These are phyloP conservation scores for Pomatorhinus ruficollis DNA, from an alignment of 2,113 vertebrate species.

Conservation along the genomic window DNA sequence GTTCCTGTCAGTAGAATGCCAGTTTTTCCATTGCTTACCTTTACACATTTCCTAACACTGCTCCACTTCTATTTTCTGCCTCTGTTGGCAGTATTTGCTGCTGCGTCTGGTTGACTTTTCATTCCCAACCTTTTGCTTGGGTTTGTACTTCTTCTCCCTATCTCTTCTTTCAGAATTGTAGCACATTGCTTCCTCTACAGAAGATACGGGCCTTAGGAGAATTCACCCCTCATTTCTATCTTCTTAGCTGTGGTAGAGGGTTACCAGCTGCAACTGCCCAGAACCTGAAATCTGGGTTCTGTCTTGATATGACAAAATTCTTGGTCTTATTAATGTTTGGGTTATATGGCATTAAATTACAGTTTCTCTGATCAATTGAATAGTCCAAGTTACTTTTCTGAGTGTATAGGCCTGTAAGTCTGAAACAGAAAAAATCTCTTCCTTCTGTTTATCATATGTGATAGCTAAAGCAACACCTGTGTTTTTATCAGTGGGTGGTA, in stretches of 20 bases:
- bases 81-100: not conserved
- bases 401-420: not conserved
- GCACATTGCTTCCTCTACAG: not conserved
- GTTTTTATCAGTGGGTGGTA: not conserved
- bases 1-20: not conserved
- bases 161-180: not conserved
- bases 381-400: not conserved
- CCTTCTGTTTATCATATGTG: not conserved
- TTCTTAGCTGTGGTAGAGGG: not conserved
- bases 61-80: not conserved
- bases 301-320: not conserved
- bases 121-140: not conserved
- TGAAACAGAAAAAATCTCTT: not conserved
- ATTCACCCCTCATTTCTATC: not conserved
- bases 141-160: not conserved
- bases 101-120: not conserved
- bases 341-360: not conserved
- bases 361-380: not conserved
- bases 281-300: not conserved
- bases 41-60: not conserved
- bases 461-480: not conserved
- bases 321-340: not conserved
- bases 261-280: not conserved
- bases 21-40: not conserved
- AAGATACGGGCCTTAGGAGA: not conserved